phyloP scores from a whole-genome alignment of 2,888 invertebrate genomes.

The Brachylomia viminalis region DNA sequence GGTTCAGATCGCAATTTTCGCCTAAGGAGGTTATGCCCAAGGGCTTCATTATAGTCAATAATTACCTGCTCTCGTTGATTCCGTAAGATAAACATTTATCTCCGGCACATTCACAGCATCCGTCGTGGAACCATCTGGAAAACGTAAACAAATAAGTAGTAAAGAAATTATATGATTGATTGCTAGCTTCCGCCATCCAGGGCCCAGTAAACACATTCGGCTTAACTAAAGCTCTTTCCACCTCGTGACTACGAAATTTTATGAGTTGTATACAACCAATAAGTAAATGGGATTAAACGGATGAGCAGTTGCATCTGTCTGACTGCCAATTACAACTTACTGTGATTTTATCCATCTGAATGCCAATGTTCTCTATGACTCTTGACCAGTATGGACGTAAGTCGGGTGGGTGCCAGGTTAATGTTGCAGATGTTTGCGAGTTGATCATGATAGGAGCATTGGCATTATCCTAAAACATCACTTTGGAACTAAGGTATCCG shows the following conservation, averaged over 20 bases:
- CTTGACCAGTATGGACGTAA: too few relatives aligned
- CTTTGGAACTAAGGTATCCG: too few relatives aligned
- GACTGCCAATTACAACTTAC: not conserved
- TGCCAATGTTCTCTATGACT: not conserved
- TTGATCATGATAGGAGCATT: too few relatives aligned
- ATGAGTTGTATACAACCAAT: too few relatives aligned
- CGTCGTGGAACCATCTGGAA: conserved; percentile 98
- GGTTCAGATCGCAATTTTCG: not conserved
- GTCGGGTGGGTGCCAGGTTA: too few relatives aligned
- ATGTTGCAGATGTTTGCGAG: too few relatives aligned
- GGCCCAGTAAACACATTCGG: too few relatives aligned
- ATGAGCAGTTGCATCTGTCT: too few relatives aligned
- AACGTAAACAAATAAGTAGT: not conserved
- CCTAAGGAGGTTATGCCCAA: not conserved
- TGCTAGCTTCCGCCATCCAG: not conserved
- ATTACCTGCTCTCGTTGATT: conserved; percentile 95
- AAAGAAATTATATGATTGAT: not conserved
- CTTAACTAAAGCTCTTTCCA: too few relatives aligned
- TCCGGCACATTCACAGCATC: conserved; percentile 98
- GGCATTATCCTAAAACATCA: too few relatives aligned
- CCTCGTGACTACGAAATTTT: too few relatives aligned
- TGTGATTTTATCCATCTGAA: not conserved
- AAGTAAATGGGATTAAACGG: too few relatives aligned
- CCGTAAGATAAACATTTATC: conserved; percentile 97
- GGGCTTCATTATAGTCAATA: not conserved